Evolutionary conservation across 2,797 vertebrate species (phyloP), one percentile per base, ranked within the genome.

Genomic region (Nannoperca australis): DNA sequence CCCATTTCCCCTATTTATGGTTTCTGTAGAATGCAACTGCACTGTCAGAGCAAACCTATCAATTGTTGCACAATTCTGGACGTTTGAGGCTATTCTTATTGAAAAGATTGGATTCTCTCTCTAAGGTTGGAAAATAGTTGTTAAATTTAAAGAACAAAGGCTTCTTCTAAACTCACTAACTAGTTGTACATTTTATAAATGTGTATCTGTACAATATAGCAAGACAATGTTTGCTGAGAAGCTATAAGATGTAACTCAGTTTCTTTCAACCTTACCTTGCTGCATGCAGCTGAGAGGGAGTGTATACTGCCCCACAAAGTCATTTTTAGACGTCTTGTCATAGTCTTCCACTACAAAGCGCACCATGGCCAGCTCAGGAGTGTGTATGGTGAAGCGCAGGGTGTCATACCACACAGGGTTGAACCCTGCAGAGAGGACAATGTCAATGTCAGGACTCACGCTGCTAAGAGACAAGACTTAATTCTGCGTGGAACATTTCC

Each of bases 311-410:
- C 96, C 97, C 22, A 98, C 92, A 83, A 98, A 97, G 81, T 97
- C 96, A 20, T 97, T 96, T 70, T 95, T 95, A 0, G 96, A 95
- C 0, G 94, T 95, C 89, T 96, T 95, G 79, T 97, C 95, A 7
- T 97, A 97, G 88, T 97, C 97, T 70, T 97, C 95, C 32, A 98
- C 97, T 32, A 97, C 93, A 61, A 99, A 99, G 74, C 98, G 96
- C 12, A 98, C 86, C 5, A 98, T 85, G 47, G 96, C 96, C 70
- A 99, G 93, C 60, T 98, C 97, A 0, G 97, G 98, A 3, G 96
- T 92, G 0, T 95, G 95, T 62, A 99, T 76, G 58, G 89, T 96
- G 89, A 99, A 99, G 72, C 92, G 94, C 18, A 99, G 92, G 0
- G 95, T 97, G 92, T 99, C 95, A 0, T 96, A 93, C 98, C 98